Percentiles rank a stretch among this genome's conserved stretches.
phyloP scores from a whole-genome alignment of 2,797 vertebrate species.

The Anas bahamensis region DNA sequence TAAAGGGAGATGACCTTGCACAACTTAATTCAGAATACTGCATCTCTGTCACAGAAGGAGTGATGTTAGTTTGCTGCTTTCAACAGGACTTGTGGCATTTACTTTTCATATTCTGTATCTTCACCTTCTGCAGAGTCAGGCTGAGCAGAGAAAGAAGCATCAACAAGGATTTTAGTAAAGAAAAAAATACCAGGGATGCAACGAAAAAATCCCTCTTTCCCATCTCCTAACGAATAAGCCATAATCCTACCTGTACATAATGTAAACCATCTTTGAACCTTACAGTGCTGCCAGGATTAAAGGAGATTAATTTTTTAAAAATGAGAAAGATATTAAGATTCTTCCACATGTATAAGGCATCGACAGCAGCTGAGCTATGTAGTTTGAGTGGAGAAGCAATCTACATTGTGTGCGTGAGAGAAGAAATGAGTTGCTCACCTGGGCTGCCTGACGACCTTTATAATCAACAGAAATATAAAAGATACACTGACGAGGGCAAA shows the following conservation, averaged over 20 bases:
- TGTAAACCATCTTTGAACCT: constrained; percentile 67
- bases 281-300: constrained; percentile 65
- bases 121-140: constrained; percentile 25
- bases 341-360: constrained; percentile 4
- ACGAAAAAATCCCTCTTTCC: constrained; percentile 13
- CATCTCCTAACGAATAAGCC: constrained; percentile 39
- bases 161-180: constrained; percentile 23
- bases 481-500: neutral
- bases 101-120: constrained; percentile 49
- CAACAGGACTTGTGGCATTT: constrained; percentile 24
- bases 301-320: constrained; percentile 65
- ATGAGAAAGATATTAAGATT: constrained; percentile 55
- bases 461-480: constrained; percentile 17
- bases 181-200: constrained; percentile 44
- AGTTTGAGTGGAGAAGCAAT: constrained; percentile 48
- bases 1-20: neutral
- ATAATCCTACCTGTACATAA: constrained; percentile 71
- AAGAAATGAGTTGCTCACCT: constrained; percentile 30
- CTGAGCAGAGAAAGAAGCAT: neutral
- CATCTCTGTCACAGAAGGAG: neutral
- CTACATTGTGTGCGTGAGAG: neutral
- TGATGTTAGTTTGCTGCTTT: neutral
- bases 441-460: neutral
- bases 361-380: constrained; percentile 13
- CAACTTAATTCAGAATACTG: constrained; percentile 13